Percentiles rank a stretch among this genome's conserved stretches.
These are phyloP conservation scores for Danionella cerebrum DNA, from an alignment of 2,113 vertebrate species.

Conservation along the genomic window DNA sequence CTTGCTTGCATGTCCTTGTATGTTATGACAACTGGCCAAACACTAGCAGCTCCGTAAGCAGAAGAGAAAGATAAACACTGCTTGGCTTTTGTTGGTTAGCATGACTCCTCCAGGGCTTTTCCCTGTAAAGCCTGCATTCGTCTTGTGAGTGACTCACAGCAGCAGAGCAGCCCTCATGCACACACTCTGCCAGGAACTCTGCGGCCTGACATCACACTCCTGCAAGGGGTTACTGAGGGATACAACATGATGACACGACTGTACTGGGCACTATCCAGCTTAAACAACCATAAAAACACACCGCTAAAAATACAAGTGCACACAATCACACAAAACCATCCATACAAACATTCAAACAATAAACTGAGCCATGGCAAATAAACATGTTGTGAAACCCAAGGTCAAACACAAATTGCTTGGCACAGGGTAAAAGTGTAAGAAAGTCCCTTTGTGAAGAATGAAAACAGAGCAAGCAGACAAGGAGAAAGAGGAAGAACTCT, in stretches of 20 bases:
- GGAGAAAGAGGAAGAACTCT: background rate
- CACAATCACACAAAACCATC: conserved; percentile 2
- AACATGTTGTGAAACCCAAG: conserved; percentile 1
- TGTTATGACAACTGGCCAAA: background rate
- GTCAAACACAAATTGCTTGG: background rate
- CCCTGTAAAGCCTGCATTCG: conserved; percentile 14
- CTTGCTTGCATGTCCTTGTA: background rate
- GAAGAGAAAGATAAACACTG: background rate
- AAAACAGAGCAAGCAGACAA: conserved; percentile 6
- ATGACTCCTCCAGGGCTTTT: conserved; percentile 7
- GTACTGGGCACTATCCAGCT: conserved; percentile 9
- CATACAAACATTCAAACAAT: background rate
- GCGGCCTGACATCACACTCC: conserved; percentile 24
- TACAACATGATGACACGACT: conserved; percentile 13
- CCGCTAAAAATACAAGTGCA: conserved; percentile 4
- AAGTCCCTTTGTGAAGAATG: conserved; percentile 9
- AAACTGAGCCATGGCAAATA: background rate
- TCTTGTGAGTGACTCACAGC: conserved; percentile 13
- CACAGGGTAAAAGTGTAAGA: conserved; percentile 6
- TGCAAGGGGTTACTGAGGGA: conserved; percentile 19
- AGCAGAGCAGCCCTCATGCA: conserved; percentile 10
- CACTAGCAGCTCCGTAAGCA: background rate
- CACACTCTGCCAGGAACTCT: conserved; percentile 22
- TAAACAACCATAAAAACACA: conserved; percentile 8
- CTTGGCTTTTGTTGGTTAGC: conserved; percentile 1